Base-by-base conservation (phyloP, 2,888 invertebrate genomes). In the Spicauda simplicius region DNA sequence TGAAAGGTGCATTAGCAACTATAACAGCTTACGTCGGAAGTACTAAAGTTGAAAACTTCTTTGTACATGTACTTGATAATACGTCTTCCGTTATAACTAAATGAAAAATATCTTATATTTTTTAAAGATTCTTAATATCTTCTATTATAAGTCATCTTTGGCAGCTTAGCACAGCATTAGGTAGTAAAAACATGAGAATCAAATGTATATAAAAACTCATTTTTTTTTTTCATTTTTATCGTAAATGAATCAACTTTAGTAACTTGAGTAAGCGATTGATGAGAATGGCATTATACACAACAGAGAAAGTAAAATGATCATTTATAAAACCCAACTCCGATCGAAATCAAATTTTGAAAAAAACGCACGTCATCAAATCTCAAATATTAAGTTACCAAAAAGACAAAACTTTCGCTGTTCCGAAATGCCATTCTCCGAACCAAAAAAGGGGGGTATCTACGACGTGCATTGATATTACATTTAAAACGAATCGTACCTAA, bases 241-340 rank as follows among this genome's bases (percentile, higher is more conserved):
- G 25, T 25, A 25, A 25, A 5, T 25, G 25, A 25, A 16, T 20
- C 12, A 53, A 59, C 30, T 63, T 57, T 37, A 58, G 52, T 11
- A 10, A 58, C 45, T 18, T 53, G n/a, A 5, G 18, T 20, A 60
- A 59, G 48, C 59, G 45, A 66, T 20, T 55, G 57, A 65, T 65
- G 81, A 82, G 83, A 85, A 84, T 85, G 84, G 81, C 85, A 84
- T 85, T 84, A 74, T 25, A 78, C 73, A 74, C 71, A 73, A 81
- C 87, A 89, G 89, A 90, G 88, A 90, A 90, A 89, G 90, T 90
- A 88, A 86, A 87, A 82, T 16, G 16, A 48, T 16, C 16, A 48
- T 16, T 16, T 48, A 16, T 16, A 25, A n/a, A 16, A 7, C 14
- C n/a, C 5, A 48, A 48, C 41, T 41, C 14, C 14, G 0, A 12